Conservation (phyloP, 2,113 vertebrate species). For the Heterotis niloticus region DNA sequence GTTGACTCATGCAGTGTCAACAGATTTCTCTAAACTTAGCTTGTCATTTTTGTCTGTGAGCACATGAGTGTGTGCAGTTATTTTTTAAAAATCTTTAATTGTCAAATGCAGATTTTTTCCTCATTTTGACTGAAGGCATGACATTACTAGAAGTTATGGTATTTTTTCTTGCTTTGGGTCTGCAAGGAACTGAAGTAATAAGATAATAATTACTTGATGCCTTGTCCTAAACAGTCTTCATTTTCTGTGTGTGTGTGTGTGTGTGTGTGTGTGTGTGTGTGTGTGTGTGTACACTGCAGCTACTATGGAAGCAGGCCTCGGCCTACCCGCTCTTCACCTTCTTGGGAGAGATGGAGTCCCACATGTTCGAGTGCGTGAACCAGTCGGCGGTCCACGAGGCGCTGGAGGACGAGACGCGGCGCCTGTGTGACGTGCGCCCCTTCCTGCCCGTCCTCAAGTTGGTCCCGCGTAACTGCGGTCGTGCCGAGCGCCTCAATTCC, state of each 20-base stretch:
- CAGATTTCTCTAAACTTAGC: not conserved
- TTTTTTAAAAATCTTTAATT: not conserved
- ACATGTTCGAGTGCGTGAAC: slow-evolving; percentile 97
- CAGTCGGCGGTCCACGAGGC: slow-evolving; percentile 94
- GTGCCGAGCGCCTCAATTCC: slow-evolving; percentile 87
- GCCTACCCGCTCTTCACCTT: slow-evolving; percentile 84
- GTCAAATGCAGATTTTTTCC: not conserved
- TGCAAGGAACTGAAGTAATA: not conserved
- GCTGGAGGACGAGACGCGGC: slow-evolving; percentile 86
- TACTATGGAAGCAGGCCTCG: slow-evolving; percentile 94
- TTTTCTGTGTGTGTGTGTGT: not conserved
- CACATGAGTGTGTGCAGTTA: no score
- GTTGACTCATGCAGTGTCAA: slow-evolving; percentile 10
- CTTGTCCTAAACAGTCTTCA: not conserved
- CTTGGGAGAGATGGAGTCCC: slow-evolving; percentile 89
- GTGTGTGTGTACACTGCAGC: slow-evolving; percentile 55
- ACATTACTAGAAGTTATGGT: not conserved
- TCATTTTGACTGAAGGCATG: not conserved
- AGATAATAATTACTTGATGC: not conserved
- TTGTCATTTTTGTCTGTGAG: not conserved
- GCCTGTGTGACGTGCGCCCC: slow-evolving; percentile 89
- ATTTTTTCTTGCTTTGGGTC: not conserved
- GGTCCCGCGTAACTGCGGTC: slow-evolving; percentile 85
- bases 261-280: not conserved
- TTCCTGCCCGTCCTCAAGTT: slow-evolving; percentile 92